These are phyloP conservation scores for Pungitius pungitius DNA, from an alignment of 2,113 vertebrate species.

Conservation along the genomic window DNA sequence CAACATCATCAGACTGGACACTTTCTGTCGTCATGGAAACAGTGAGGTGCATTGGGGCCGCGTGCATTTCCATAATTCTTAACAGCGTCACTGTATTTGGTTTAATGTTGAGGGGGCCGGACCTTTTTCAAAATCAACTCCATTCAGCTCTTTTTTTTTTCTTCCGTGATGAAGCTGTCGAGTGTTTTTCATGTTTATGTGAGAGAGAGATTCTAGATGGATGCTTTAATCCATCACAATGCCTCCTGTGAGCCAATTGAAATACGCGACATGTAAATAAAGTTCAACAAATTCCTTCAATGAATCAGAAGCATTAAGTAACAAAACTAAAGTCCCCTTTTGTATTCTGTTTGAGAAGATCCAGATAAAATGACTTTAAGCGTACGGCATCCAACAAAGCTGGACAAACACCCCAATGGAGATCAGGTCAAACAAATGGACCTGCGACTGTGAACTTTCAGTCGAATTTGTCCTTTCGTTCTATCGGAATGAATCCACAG, in stretches of 20 bases:
- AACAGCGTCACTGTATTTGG: constrained; percentile 9
- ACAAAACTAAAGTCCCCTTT: background rate
- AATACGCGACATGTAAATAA: background rate
- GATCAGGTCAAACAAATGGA: no score
- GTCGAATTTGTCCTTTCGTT: no score
- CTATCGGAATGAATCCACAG: background rate
- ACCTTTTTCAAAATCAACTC: background rate
- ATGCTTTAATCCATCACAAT: background rate
- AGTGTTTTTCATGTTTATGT: constrained; percentile 4
- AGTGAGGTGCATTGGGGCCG: background rate
- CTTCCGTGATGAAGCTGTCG: background rate
- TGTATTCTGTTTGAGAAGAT: background rate
- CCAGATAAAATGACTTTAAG: background rate
- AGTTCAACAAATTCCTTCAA: background rate
- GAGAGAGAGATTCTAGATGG: no score
- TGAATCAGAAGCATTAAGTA: background rate
- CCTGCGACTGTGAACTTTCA: no score
- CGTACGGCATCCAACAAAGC: background rate
- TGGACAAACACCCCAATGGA: no score
- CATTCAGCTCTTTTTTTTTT: background rate
- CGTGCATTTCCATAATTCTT: constrained; percentile 21
- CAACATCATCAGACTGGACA: background rate
- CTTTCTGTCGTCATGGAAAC: constrained; percentile 45
- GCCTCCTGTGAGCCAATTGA: background rate
- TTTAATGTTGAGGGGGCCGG: background rate